These are phyloP conservation scores for Hiodon tergisus DNA, from an alignment of 2,113 vertebrate species.

Conservation along the genomic window DNA sequence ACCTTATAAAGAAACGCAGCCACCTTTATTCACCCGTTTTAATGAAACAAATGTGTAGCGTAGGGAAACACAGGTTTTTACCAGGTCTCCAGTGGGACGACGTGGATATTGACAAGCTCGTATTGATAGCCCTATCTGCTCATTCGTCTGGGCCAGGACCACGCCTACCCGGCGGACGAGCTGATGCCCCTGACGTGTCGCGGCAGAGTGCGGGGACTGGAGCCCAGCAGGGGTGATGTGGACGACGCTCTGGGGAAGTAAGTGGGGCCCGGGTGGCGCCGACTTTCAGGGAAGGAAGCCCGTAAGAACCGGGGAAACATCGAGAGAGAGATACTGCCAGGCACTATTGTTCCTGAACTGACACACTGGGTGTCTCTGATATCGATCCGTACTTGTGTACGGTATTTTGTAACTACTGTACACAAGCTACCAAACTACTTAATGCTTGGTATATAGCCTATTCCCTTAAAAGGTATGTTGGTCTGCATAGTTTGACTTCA, in stretches of 20 bases:
- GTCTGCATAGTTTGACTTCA: too few relatives aligned
- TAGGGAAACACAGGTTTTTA: too few relatives aligned
- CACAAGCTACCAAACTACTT: too few relatives aligned
- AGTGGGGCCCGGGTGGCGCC: slow-evolving; percentile 47
- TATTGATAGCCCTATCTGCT: not conserved
- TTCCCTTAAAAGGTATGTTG: too few relatives aligned
- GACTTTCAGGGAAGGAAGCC: not conserved
- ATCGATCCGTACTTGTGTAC: too few relatives aligned
- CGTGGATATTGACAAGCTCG: not conserved
- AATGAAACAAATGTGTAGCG: too few relatives aligned
- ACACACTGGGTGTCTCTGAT: too few relatives aligned
- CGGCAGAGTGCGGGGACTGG: slow-evolving; percentile 88
- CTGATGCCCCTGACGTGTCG: slow-evolving; percentile 97
- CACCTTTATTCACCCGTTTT: too few relatives aligned
- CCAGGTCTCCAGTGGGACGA: not conserved
- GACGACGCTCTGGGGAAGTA: slow-evolving; percentile 96
- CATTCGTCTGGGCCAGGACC: slow-evolving; percentile 69
- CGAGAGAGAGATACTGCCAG: not conserved
- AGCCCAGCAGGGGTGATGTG: slow-evolving; percentile 91
- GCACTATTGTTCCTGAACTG: too few relatives aligned
- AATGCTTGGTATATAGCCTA: too few relatives aligned
- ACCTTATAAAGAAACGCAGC: too few relatives aligned
- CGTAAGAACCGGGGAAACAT: not conserved
- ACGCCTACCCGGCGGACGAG: slow-evolving; percentile 96
- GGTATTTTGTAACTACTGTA: too few relatives aligned